Base-by-base conservation (phyloP, 2,113 vertebrate genomes). In the Kryptolebias marmoratus region DNA sequence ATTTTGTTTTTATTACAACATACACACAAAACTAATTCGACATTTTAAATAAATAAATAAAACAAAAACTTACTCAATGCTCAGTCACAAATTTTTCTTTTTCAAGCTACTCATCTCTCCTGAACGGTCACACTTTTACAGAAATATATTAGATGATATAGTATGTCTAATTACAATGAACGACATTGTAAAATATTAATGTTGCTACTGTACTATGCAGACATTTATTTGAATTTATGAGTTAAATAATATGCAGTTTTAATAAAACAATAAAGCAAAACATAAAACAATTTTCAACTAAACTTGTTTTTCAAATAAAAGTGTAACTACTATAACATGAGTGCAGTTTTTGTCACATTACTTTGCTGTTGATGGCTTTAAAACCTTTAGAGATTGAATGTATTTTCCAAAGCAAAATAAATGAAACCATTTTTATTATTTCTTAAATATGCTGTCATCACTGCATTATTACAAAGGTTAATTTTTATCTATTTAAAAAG, bases 91-190 rank as follows among this genome's bases (percentile, higher is more conserved):
- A 58, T 69, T 47, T 2, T 87, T 84, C 80, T 60, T 80, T 79
- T 45, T 7, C 3, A 55, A 64, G 59, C 36, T 28, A 72, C 75
- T 68, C 11, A 4, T 57, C 47, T 57, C 50, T 58, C 84, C 57
- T 92, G 22, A 57, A 31, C 1, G 48, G 30, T 56, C 58, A 47
- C 16, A 62, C 14, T 68, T 64, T 75, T 87, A 77, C 2, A 49
- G 70, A 93, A 92, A 96, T 96, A 97, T 96, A 94, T 96, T 96
- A 96, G 67, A 78, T 70, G 83, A 80, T 91, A 87, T 87, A 54
- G 57, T 22, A 80, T 83, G 77, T 92, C 89, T 91, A 92, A 92
- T 91, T 89, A 92, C 79, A 85, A 22, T 71, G 59, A 56, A 78
- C 28, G 71, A 69, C 42, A 71, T n/a, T 44, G 1, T 13, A 4